Conservation (phyloP, 2,797 vertebrate species). For the Muraenolepis orangiensis region DNA sequence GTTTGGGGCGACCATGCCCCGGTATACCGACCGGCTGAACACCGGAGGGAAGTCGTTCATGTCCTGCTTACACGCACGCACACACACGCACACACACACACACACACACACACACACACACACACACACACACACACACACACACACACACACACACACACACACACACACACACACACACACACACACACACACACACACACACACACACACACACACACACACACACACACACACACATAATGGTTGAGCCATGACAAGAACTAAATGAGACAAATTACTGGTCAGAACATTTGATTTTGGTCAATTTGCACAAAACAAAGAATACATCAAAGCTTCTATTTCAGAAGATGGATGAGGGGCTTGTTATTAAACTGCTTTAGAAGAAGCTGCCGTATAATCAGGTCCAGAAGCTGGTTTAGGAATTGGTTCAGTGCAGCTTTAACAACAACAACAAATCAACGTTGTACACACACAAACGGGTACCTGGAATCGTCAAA, state of each 20-base stretch:
- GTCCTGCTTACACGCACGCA: conserved; percentile 73
- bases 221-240: neutral
- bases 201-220: neutral
- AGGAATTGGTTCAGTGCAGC: neutral
- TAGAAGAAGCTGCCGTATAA: neutral
- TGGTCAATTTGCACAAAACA: neutral
- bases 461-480: too few species aligned
- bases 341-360: neutral
- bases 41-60: conserved; percentile 95
- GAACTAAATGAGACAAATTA: neutral
- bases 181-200: conserved; percentile 11
- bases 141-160: too few species aligned
- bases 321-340: neutral
- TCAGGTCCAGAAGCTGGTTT: neutral
- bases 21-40: conserved; percentile 85
- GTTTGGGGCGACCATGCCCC: conserved; percentile 93
- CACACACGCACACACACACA: conserved; percentile 9
- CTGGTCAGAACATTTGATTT: neutral
- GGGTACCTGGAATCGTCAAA: neutral
- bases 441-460: neutral
- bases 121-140: neutral
- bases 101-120: conserved; percentile 1
- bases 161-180: neutral
- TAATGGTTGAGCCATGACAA: neutral
- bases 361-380: neutral